Conservation (phyloP, 1,140 invertebrate genomes). For the Drosophila albomicans region DNA sequence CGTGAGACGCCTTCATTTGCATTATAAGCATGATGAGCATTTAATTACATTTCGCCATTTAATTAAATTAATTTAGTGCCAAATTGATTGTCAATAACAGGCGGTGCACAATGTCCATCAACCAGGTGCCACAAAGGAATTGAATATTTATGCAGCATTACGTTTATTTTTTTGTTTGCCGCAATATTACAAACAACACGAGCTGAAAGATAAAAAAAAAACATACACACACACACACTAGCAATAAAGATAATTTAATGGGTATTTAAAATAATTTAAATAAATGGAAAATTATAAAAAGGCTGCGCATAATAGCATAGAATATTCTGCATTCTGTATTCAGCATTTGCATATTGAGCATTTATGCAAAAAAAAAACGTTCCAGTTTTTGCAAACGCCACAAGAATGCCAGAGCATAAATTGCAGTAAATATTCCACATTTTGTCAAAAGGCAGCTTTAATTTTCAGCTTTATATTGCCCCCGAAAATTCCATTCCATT, state of each 20-base stretch:
- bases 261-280: constrained; percentile 28
- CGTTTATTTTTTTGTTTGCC: not conserved
- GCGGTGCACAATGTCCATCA: constrained; percentile 32
- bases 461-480: not conserved
- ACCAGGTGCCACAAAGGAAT: constrained; percentile 24
- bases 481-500: not conserved
- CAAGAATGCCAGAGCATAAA: not conserved
- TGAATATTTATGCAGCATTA: constrained; percentile 20
- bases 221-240: not conserved
- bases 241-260: constrained; percentile 13
- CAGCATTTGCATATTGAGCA: constrained; percentile 2
- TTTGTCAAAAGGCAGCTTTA: constrained; percentile 3
- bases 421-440: not conserved
- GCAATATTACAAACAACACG: not conserved
- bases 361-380: not conserved
- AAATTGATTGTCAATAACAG: constrained; percentile 69
- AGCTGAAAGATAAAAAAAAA: not conserved
- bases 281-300: constrained; percentile 22
- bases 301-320: constrained; percentile 12
- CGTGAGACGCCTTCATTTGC: constrained; percentile 66
- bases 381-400: not conserved
- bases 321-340: not conserved
- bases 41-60: constrained; percentile 80
- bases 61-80: constrained; percentile 78
- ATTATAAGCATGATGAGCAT: constrained; percentile 64